phyloP scores from a whole-genome alignment of 2,113 vertebrate species.

The Tachysurus vachellii region DNA sequence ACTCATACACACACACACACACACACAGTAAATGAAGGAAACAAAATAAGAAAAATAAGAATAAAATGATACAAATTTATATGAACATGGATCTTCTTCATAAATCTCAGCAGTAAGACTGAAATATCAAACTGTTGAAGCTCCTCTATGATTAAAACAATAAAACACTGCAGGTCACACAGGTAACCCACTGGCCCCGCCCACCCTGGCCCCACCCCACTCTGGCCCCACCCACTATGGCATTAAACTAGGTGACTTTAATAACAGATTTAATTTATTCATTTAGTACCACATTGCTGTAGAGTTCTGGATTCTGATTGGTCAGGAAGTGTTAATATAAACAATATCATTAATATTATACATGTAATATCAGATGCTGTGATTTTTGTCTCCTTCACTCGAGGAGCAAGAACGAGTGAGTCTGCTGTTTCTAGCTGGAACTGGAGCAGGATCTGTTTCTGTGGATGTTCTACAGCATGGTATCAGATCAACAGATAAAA shows the following conservation, averaged over 20 bases:
- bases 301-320: background rate
- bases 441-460: background rate
- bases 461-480: background rate
- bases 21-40: too few species aligned
- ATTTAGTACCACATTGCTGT: background rate
- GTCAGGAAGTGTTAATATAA: background rate
- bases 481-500: too few species aligned
- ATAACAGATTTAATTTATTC: background rate
- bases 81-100: too few species aligned
- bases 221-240: background rate
- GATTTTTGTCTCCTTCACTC: too few species aligned
- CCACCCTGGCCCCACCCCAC: too few species aligned
- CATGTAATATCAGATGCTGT: background rate
- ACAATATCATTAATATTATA: too few species aligned
- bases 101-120: too few species aligned
- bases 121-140: background rate
- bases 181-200: too few species aligned
- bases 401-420: too few species aligned
- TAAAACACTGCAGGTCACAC: background rate
- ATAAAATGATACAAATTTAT: too few species aligned
- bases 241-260: background rate
- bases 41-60: too few species aligned
- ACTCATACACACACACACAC: too few species aligned
- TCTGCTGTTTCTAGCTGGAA: background rate
- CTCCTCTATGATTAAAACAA: background rate